These are phyloP conservation scores for Epistrophe eligans DNA, from an alignment of 2,888 invertebrate species.

Conservation along the genomic window DNA sequence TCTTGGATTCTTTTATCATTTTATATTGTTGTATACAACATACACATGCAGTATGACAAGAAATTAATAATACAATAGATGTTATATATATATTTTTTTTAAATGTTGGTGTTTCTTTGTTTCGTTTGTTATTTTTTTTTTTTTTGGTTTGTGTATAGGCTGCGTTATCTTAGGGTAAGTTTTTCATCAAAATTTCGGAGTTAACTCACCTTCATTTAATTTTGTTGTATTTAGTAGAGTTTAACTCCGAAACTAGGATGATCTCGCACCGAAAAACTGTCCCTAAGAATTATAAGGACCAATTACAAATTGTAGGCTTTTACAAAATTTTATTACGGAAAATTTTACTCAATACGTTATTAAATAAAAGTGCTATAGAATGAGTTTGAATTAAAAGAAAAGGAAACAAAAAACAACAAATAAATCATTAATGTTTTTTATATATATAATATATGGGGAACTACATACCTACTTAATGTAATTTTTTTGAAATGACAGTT, in stretches of 20 bases:
- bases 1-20: slow-evolving; percentile 5
- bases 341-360: background rate
- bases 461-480: background rate
- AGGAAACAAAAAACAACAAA: background rate
- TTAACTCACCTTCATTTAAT: too few relatives aligned
- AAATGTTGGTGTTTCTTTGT: slow-evolving; percentile 5
- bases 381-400: background rate
- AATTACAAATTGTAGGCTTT: background rate
- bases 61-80: slow-evolving; percentile 3
- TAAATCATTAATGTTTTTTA: background rate
- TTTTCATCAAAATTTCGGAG: too few relatives aligned
- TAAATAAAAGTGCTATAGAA: background rate
- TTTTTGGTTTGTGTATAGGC: background rate
- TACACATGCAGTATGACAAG: background rate
- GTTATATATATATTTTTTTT: background rate
- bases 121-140: background rate
- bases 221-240: too few relatives aligned
- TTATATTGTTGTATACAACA: background rate
- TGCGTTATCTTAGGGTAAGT: background rate
- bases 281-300: background rate
- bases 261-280: too few relatives aligned
- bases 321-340: background rate
- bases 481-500: background rate
- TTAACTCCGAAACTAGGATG: too few relatives aligned
- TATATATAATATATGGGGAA: background rate